Base-by-base conservation (phyloP, 2,888 invertebrate species). In the Lasiommata megera region DNA sequence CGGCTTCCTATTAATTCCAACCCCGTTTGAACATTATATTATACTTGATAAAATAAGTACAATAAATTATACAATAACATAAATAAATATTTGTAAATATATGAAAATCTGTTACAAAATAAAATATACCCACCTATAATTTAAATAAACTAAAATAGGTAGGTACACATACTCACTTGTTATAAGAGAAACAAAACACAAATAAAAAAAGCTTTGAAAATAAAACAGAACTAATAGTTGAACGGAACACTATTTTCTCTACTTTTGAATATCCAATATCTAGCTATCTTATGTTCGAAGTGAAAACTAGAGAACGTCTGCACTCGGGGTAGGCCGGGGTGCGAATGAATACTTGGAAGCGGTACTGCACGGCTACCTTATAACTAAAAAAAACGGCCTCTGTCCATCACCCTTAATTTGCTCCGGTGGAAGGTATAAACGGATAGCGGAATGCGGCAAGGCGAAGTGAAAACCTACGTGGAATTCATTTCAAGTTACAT, bases 281-380 rank as follows among this genome's bases (percentile, higher is more conserved):
- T 29, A 28, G 14, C n/a, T n/a, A 48, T 62, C 60, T 61, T 52
- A 57, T 61, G 44, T 44, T 28, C 14, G 9, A 8, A 43, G n/a
- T 28, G 8, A 28, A 58, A 56, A 60, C 36, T 64, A 63, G 62
- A 44, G 53, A 63, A 83, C 84, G 84, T 82, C 76, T 69, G 65
- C 63, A 36, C 79, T 60, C 80, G 66, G 68, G 73, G 69, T 73
- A 66, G 64, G 70, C 69, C 67, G 69, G 79, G 77, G 76, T 78
- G 76, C 73, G 79, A 89, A 72, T 88, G 88, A 73, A 61, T 67
- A 71, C 65, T 65, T 62, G 60, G n/a, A 58, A 69, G 66, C 72
- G 63, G 60, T 53, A 54, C 60, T 61, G 63, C 64, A 64, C 59
- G 73, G 73, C 76, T 77, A 70, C 72, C 73, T 69, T 75, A 70